A percentile compares a stretch with the other conserved stretches of the same genome.
Evolutionary conservation across 2,113 vertebrate genomes (phyloP).

Genomic region (Pelusios castaneus): DNA sequence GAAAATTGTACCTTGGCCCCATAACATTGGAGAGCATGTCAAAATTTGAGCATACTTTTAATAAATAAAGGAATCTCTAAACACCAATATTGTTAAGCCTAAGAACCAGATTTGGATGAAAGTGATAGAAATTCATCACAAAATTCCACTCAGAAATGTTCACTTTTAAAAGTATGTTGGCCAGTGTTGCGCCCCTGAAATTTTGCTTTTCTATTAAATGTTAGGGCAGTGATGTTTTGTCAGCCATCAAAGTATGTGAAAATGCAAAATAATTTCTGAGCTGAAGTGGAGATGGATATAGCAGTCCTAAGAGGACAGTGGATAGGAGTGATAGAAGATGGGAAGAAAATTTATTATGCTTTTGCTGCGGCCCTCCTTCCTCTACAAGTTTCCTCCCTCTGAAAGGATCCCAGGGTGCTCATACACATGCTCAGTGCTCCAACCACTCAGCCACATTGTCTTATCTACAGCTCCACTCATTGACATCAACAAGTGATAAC

Average conservation of each 20-base stretch:
- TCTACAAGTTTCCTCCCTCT: background rate
- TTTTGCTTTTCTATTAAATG: background rate
- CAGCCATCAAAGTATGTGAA: background rate
- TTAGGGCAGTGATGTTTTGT: background rate
- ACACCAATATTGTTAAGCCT: background rate
- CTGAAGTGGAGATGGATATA: background rate
- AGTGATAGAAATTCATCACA: background rate
- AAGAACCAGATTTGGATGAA: background rate
- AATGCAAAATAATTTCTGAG: background rate
- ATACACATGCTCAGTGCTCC: fast-evolving
- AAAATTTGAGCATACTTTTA: background rate
- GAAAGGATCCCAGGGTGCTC: background rate
- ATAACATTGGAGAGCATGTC: background rate
- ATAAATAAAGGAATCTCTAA: background rate
- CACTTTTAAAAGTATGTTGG: background rate
- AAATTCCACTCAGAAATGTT: background rate
- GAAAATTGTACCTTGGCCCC: background rate
- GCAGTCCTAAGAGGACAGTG: background rate
- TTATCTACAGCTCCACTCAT: background rate
- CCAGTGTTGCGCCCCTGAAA: background rate
- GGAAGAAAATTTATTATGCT: background rate
- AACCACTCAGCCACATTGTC: background rate
- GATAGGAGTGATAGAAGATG: background rate
- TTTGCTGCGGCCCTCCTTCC: background rate
- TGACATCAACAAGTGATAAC: background rate